These are phyloP conservation scores for Catharus bicknelli DNA, from an alignment of 2,113 vertebrate genomes.

Conservation along the genomic window DNA sequence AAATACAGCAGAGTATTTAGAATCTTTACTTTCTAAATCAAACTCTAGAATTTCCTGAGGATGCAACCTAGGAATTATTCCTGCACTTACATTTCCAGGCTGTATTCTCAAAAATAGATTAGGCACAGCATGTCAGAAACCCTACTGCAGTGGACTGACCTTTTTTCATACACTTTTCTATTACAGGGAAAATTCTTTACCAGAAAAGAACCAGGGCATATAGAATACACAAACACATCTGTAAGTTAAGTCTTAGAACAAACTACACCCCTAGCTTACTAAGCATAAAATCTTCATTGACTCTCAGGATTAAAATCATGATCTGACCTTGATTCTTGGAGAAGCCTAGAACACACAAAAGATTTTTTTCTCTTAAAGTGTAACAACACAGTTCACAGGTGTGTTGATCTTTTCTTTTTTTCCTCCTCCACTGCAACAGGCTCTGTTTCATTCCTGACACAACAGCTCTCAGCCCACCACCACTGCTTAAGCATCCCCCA, in stretches of 20 bases:
- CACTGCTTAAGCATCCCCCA: not conserved
- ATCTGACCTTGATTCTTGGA: not conserved
- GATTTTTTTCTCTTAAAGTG: not conserved
- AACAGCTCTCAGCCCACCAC: not conserved
- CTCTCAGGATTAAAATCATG: not conserved
- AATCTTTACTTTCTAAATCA: not conserved
- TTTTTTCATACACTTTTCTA: not conserved
- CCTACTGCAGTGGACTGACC: not conserved
- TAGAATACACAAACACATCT: not conserved
- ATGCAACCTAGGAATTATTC: not conserved
- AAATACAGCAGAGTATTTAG: not conserved
- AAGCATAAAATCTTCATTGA: not conserved
- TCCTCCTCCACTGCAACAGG: fast-evolving
- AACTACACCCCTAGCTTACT: not conserved
- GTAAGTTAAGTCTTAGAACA: not conserved
- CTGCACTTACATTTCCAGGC: not conserved
- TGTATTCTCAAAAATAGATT: not conserved
- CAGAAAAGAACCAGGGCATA: not conserved
- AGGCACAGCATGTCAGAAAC: not conserved
- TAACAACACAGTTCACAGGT: not conserved
- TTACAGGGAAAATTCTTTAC: not conserved
- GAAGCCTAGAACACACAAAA: not conserved
- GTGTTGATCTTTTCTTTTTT: not conserved
- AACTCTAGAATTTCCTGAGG: not conserved
- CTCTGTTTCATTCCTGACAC: not conserved